phyloP scores from a whole-genome alignment of 2,113 vertebrate genomes.

The Thomomys bottae region DNA sequence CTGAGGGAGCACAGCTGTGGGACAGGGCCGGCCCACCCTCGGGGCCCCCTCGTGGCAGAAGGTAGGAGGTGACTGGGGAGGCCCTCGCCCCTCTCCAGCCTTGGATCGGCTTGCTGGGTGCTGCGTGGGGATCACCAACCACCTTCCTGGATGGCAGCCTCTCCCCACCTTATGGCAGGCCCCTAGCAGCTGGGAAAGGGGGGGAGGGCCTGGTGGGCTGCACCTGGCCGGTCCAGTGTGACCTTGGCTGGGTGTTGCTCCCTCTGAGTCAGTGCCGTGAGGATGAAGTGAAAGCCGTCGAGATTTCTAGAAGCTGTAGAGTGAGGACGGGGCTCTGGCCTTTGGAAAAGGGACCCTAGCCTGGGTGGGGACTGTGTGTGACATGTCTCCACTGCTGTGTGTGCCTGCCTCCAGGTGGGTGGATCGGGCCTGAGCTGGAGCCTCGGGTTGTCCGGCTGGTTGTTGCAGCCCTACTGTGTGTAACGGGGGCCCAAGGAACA shows the following conservation, averaged over 20 bases:
- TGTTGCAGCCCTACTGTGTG: constrained; percentile 49
- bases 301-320: neutral
- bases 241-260: neutral
- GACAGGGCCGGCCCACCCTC: too few species aligned
- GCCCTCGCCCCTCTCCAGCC: neutral
- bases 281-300: neutral
- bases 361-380: neutral
- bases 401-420: neutral
- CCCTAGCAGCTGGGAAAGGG: neutral
- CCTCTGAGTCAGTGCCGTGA: neutral
- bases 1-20: too few species aligned
- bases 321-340: neutral
- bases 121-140: too few species aligned
- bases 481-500: neutral
- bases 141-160: neutral
- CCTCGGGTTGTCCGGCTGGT: neutral
- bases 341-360: neutral
- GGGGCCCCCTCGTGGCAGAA: too few species aligned
- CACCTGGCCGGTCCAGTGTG: neutral
- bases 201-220: too few species aligned
- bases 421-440: constrained; percentile 11
- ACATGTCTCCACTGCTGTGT: neutral
- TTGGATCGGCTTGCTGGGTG: too few species aligned
- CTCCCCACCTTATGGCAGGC: neutral
- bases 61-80: constrained; percentile 18